Base-by-base conservation (phyloP, 2,797 vertebrate genomes). In the Lepus townsendii region DNA sequence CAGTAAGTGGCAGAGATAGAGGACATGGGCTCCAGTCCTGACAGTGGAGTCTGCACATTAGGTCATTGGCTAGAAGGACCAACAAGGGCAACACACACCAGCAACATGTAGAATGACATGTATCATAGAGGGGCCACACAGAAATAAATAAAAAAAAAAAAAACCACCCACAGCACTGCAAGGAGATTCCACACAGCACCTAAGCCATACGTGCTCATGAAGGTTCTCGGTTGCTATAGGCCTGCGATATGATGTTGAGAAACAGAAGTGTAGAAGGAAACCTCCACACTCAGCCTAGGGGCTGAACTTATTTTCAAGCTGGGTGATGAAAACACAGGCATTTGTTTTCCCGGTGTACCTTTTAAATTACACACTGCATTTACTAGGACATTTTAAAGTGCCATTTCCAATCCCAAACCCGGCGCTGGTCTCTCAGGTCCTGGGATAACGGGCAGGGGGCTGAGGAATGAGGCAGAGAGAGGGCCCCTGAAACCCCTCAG, bases 51-150 rank as follows among this genome's bases (percentile, higher is more conserved):
- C 75, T 73, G 62, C 4, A 17, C 30, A 77, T 93, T 69, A 9
- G 30, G 13, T 87, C n/a, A 22, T 52, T 38, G 76, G 72, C 72
- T 82, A 68, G 93, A 85, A 88, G 57, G 76, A 76, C 27, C 52
- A 50, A 77, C 13, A 24, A 35, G 16, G 30, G 50, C 6, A 73
- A 68, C 80, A 52, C 7, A 4, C 2, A 13, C 22, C 22, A 69
- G 9, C 20, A 17, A 30, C 78, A 72, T 65, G n/a, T 13, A 62
- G 72, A 50, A 16, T 6, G 9, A 2, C 14, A 2, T 7, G 14
- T 24, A 26, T 19, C 30, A 26, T 9, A 3, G 26, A n/a, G 16
- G 7, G 26, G 68, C 32, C 19, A 0, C 2, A 20, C 54, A 50
- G 65, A 32, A 75, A 35, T 7, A 38, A 38, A 52, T 35, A 26